phyloP scores from a whole-genome alignment of 1,140 invertebrate species.

The Drosophila watanabei region DNA sequence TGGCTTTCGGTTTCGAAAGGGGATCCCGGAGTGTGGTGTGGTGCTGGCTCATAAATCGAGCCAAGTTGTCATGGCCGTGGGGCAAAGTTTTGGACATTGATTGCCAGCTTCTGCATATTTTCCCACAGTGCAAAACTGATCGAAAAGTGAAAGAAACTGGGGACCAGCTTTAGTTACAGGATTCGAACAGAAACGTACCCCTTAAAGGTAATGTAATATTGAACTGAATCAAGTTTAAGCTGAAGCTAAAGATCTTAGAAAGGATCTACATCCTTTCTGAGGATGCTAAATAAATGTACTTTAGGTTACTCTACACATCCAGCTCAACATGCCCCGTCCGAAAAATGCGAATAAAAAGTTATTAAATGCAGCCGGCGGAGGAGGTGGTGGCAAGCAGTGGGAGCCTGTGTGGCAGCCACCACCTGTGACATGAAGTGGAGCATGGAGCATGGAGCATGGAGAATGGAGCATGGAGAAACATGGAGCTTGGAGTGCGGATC shows the following conservation, averaged over 20 bases:
- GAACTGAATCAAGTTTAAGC: background rate
- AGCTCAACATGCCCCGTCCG: conserved; percentile 5
- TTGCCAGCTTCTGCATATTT: conserved; percentile 84
- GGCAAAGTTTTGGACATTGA: conserved; percentile 79
- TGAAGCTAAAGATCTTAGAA: background rate
- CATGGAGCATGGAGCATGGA: conserved; percentile 44
- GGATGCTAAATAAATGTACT: background rate
- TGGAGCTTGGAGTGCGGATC: conserved; percentile 24
- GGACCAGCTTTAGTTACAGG: background rate
- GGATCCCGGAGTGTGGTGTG: conserved; percentile 46
- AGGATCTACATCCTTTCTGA: background rate
- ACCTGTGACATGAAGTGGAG: conserved; percentile 72
- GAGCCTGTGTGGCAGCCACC: conserved; percentile 55
- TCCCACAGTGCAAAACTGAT: conserved; percentile 73
- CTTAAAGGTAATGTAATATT: background rate
- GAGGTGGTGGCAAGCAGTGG: conserved; percentile 21
- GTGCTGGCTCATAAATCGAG: conserved; percentile 75
- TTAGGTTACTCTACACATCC: background rate
- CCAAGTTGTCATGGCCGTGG: conserved; percentile 73
- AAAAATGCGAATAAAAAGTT: conserved; percentile 65
- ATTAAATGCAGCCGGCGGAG: conserved; percentile 66
- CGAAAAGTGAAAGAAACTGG: conserved; percentile 74
- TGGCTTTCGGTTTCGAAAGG: conserved; percentile 22
- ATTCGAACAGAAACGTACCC: conserved; percentile 28
- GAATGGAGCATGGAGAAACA: background rate